Evolutionary conservation across 2,888 invertebrate species (phyloP), one percentile per base, ranked within the genome.

Genomic region (Timandra comae): DNA sequence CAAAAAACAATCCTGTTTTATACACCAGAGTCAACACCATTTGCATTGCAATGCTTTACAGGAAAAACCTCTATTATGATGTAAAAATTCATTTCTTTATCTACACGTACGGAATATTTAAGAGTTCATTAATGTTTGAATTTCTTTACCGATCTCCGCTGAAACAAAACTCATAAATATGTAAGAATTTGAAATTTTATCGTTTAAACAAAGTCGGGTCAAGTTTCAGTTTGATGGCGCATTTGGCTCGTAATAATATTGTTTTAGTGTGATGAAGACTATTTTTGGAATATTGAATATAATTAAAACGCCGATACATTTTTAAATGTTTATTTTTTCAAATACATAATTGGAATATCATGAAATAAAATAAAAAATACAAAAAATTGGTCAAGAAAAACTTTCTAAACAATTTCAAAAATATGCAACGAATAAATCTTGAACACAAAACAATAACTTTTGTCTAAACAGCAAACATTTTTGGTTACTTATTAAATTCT

Each of bases 151-250:
- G 73, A 79, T 79, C 66, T 58, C 66, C 52, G 63, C 58, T 68
- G 72, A 66, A 73, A 77, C 74, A 74, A 69, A 72, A 59, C 74
- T 84, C 82, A 84, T 84, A 84, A 84, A 84, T 84, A 84, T 84
- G 77, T 81, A 82, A 77, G 62, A 64, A 75, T 72, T 72, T 72
- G 67, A 77, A 78, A 73, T 66, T 67, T 53, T 60, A 55, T 57
- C 57, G 57, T 63, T 56, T 58, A 66, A 50, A 56, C 58, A 74
- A 76, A 72, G 6, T n/a, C 70, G 65, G 76, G 79, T 79, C 80
- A 73, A 68, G 64, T 66, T 60, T 60, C 11, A 6, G 11, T 24
- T 16, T 6, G 16, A n/a, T n/a, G n/a, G n/a, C n/a, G n/a, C n/a
- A n/a, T n/a, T n/a, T n/a, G n/a, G n/a, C n/a, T n/a, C n/a, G n/a